A percentile compares a stretch with the other conserved stretches of the same genome.
phyloP scores from a whole-genome alignment of 1,140 invertebrate species.

The Atta cephalotes region DNA sequence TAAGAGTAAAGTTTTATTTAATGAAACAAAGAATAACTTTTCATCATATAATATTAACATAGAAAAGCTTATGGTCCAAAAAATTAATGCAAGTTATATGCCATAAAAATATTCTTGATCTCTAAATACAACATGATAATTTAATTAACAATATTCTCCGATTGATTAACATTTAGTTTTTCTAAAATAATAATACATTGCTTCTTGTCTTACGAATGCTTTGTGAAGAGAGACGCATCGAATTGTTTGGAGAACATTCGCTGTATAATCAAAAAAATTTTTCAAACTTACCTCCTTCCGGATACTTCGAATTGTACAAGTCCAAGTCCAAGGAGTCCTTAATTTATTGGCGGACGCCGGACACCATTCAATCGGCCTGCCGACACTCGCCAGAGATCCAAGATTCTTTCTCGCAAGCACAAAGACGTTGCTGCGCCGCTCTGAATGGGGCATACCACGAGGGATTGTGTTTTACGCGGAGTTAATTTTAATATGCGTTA shows the following conservation, averaged over 20 bases:
- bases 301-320: neutral
- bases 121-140: neutral
- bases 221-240: constrained; percentile 40
- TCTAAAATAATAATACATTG: neutral
- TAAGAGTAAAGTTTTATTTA: neutral
- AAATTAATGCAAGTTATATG: neutral
- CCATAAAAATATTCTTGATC: neutral
- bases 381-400: neutral
- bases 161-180: neutral
- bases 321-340: constrained; percentile 34
- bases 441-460: constrained; percentile 64
- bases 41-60: neutral
- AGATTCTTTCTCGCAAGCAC: constrained; percentile 24
- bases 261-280: constrained; percentile 23
- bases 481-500: constrained; percentile 72
- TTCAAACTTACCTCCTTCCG: constrained; percentile 62
- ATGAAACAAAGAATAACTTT: neutral
- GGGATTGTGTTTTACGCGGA: constrained; percentile 64
- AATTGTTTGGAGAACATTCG: constrained; percentile 66
- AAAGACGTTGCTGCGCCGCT: constrained; percentile 38
- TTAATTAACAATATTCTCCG: neutral
- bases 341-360: constrained; percentile 34
- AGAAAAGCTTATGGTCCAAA: no score
- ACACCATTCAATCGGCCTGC: constrained; percentile 40
- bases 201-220: neutral